Conservation (phyloP, 2,888 invertebrate genomes). For the Andrena bucephala region DNA sequence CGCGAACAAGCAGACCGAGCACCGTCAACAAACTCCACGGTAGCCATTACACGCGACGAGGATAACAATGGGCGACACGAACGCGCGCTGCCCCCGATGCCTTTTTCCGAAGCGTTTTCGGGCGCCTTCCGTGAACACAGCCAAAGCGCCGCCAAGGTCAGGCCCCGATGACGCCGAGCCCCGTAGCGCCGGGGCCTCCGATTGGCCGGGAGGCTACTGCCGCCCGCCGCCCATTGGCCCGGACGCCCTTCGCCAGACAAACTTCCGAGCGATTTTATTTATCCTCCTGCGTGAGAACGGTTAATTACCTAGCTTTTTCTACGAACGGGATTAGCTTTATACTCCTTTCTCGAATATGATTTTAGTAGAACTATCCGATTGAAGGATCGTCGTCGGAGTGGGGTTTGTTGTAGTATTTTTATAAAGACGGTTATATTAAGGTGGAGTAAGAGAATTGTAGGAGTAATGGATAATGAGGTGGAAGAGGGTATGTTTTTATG, state of each 20-base stretch:
- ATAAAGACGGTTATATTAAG: too few species aligned
- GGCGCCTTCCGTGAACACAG: constrained; percentile 71
- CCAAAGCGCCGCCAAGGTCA: constrained; percentile 70
- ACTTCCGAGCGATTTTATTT: constrained; percentile 31
- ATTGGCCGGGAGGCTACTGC: constrained; percentile 48
- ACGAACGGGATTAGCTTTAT: background rate
- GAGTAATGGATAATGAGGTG: background rate
- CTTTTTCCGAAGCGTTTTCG: constrained; percentile 73
- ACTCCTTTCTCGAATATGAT: background rate
- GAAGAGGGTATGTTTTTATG: background rate
- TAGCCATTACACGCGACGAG: constrained; percentile 83
- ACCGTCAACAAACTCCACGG: constrained; percentile 80
- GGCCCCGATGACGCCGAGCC: constrained; percentile 46
- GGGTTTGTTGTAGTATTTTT: too few species aligned
- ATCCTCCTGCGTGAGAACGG: constrained; percentile 5
- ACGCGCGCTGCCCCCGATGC: constrained; percentile 74
- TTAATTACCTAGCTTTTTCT: background rate
- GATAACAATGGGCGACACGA: constrained; percentile 82
- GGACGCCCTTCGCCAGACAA: background rate
- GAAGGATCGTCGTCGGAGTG: too few species aligned
- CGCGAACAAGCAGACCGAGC: constrained; percentile 70
- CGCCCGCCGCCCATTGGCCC: constrained; percentile 29
- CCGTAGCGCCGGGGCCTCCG: constrained; percentile 16
- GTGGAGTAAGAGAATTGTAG: too few species aligned
- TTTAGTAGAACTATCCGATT: too few species aligned